Percentiles rank a stretch among this genome's conserved stretches.
phyloP scores from a whole-genome alignment of 2,113 vertebrate species.

The Ptychochromis oligacanthus region DNA sequence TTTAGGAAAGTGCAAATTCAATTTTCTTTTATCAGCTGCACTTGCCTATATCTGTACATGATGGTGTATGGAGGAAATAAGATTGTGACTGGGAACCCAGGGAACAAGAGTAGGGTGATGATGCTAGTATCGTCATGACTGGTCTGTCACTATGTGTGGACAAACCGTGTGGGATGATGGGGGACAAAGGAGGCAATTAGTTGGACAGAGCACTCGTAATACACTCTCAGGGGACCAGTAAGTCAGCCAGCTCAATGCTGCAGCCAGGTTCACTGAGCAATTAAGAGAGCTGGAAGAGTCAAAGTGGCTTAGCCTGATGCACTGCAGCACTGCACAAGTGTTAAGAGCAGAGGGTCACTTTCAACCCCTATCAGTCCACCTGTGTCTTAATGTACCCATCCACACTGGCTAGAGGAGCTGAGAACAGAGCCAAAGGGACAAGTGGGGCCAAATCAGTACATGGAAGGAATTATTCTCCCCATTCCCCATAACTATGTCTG shows the following conservation, averaged over 20 bases:
- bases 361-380: conserved; percentile 73
- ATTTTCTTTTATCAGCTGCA: conserved; percentile 23
- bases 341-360: conserved; percentile 73
- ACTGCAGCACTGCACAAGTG: conserved; percentile 52
- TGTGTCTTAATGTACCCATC: conserved; percentile 70
- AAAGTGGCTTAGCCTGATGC: conserved; percentile 71
- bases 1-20: conserved; percentile 17
- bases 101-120: conserved; percentile 13
- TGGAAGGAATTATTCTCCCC: conserved; percentile 63
- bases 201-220: conserved; percentile 72
- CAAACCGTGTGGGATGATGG: conserved; percentile 63
- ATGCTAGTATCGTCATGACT: conserved; percentile 19
- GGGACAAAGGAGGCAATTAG: conserved; percentile 76
- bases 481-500: conserved; percentile 69
- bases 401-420: conserved; percentile 43
- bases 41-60: not conserved
- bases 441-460: conserved; percentile 59
- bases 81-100: not conserved
- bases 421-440: conserved; percentile 64
- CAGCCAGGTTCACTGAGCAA: conserved; percentile 75
- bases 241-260: conserved; percentile 67
- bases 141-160: conserved; percentile 62
- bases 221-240: conserved; percentile 68
- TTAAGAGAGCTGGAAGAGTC: conserved; percentile 71
- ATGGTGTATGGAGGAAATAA: conserved; percentile 9